phyloP scores from a whole-genome alignment of 2,797 vertebrate species.

The Ceryle rudis region DNA sequence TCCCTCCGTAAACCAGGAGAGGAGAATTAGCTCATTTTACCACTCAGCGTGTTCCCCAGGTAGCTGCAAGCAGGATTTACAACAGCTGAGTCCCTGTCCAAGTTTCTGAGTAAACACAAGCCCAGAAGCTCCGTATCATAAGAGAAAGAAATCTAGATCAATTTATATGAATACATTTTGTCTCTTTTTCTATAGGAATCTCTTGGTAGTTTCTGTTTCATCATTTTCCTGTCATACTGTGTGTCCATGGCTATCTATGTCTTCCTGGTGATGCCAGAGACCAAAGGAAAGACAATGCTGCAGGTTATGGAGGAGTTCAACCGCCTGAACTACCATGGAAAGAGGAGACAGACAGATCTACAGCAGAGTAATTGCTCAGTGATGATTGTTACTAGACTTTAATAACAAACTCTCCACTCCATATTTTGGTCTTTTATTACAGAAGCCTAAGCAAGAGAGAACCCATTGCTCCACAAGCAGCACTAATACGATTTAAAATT shows the following conservation, averaged over 20 bases:
- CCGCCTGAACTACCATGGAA: constrained; percentile 46
- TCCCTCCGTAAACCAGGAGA: background rate
- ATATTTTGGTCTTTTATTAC: background rate
- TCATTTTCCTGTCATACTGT: constrained; percentile 64
- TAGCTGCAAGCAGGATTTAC: background rate
- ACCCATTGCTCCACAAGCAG: background rate
- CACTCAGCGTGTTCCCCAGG: background rate
- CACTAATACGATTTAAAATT: background rate
- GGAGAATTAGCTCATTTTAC: background rate
- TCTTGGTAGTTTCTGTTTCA: constrained; percentile 80
- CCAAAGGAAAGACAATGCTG: constrained; percentile 72
- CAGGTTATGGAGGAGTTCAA: constrained; percentile 73
- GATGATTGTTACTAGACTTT: constrained; percentile 30
- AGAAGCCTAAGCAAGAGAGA: background rate
- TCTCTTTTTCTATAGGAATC: constrained; percentile 71
- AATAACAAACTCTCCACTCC: background rate
- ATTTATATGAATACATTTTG: background rate
- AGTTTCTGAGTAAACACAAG: background rate
- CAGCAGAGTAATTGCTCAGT: background rate
- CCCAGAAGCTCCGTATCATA: background rate
- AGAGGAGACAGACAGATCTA: background rate
- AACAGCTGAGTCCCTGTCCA: background rate
- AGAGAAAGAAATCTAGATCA: background rate
- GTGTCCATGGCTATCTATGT: constrained; percentile 48
- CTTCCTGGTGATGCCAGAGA: constrained; percentile 72